Evolutionary conservation across 2,113 vertebrate species (phyloP).

Genomic region (Chaetura pelagica): DNA sequence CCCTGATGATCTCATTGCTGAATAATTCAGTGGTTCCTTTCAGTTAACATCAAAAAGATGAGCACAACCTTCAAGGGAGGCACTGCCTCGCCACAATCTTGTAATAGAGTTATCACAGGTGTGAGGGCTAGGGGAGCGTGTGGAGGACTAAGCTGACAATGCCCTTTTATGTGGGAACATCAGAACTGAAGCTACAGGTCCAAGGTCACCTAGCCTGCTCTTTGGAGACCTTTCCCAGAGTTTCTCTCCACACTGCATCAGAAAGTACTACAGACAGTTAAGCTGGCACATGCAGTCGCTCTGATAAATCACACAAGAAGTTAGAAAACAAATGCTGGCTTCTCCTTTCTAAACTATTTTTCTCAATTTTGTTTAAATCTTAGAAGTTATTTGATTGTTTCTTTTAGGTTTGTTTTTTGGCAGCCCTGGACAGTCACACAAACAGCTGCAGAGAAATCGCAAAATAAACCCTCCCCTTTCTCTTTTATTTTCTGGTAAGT

Average conservation of each 20-base stretch:
- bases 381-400: conserved; percentile 40
- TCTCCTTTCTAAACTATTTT: conserved; percentile 9
- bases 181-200: conserved; percentile 2
- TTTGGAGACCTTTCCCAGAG: conserved; percentile 4
- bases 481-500: conserved; percentile 60
- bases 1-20: conserved; percentile 58
- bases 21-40: conserved; percentile 67
- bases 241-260: neutral
- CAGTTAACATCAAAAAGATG: conserved; percentile 41
- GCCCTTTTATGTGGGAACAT: conserved; percentile 24
- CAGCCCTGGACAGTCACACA: neutral
- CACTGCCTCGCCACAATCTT: neutral
- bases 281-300: neutral
- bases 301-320: conserved; percentile 7
- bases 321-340: conserved; percentile 28
- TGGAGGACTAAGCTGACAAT: neutral
- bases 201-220: neutral
- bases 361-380: conserved; percentile 45
- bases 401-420: conserved; percentile 35
- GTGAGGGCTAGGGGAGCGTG: neutral
- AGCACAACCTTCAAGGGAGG: conserved; percentile 30
- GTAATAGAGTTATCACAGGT: conserved; percentile 60
- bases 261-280: neutral
- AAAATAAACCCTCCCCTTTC: conserved; percentile 29
- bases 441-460: conserved; percentile 50